Evolutionary conservation across 2,797 vertebrate species (phyloP).

Genomic region (Octomys mimax): DNA sequence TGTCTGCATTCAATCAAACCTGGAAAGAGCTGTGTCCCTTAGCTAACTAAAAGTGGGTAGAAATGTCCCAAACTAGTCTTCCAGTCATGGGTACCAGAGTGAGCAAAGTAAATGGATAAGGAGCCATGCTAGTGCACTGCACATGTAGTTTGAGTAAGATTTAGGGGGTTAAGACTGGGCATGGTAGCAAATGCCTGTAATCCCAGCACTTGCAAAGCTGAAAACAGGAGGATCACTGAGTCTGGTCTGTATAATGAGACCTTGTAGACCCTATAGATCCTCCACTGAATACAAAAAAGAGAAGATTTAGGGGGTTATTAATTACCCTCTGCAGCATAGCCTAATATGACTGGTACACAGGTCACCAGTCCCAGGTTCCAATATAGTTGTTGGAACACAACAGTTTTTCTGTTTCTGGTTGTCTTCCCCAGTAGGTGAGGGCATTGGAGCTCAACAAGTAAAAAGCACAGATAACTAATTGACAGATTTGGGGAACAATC

Average conservation of each 20-base stretch:
- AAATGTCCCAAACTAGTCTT: not conserved
- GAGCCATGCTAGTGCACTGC: not conserved
- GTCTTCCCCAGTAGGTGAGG: not conserved
- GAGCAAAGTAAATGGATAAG: not conserved
- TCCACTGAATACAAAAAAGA: no score
- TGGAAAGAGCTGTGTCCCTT: not conserved
- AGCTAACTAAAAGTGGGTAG: not conserved
- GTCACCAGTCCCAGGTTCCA: not conserved
- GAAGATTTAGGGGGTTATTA: not conserved
- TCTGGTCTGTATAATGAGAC: no score
- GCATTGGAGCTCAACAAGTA: not conserved
- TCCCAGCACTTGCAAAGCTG: no score
- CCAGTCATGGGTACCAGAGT: no score
- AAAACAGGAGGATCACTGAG: no score
- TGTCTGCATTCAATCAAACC: not conserved
- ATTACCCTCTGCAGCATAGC: no score
- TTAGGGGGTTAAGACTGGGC: no score
- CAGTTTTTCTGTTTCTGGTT: not conserved
- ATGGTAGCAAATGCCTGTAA: no score
- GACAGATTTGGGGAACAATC: not conserved
- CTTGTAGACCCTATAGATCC: no score
- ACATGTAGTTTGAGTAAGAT: not conserved
- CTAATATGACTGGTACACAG: not conserved
- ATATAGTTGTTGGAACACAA: no score
- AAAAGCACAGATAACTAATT: not conserved